Percentiles rank a stretch among this genome's conserved stretches.
Conservation (phyloP, 2,888 invertebrate genomes). For the Macrophya annulata region DNA sequence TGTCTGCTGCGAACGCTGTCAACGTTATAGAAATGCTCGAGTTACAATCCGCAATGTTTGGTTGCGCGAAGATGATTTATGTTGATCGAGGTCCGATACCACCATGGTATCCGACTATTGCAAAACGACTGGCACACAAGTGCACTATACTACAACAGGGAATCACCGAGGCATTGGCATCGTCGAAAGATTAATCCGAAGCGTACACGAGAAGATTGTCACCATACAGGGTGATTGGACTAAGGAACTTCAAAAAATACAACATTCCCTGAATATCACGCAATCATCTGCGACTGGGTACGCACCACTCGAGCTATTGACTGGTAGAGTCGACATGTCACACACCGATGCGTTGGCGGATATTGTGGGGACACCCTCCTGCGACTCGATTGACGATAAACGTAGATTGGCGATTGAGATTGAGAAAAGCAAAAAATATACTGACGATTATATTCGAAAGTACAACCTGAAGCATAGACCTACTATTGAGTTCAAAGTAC, state of each 20-base stretch:
- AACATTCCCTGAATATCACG: constrained; percentile 4
- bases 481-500: not conserved
- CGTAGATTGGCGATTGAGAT: constrained; percentile 1
- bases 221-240: not conserved
- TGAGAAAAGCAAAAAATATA: not conserved
- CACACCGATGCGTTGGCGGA: not conserved
- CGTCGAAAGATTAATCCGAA: constrained; percentile 22
- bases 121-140: not conserved
- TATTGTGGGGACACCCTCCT: not conserved
- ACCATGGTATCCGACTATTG: constrained; percentile 19
- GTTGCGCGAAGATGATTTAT: not conserved
- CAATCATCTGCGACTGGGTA: constrained; percentile 5
- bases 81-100: not conserved
- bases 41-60: constrained; percentile 15
- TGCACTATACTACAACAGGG: not conserved
- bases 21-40: constrained; percentile 28
- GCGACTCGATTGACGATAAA: constrained; percentile 12
- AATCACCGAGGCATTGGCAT: constrained; percentile 4
- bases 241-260: not conserved
- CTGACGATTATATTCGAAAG: not conserved
- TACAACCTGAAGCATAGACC: constrained; percentile 21
- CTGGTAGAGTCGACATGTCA: not conserved
- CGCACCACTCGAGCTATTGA: constrained; percentile 5
- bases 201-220: constrained; percentile 14
- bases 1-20: constrained; percentile 1